Percentiles rank a stretch among this genome's conserved stretches.
phyloP scores from a whole-genome alignment of 2,888 invertebrate genomes.

The Drosophila koepferae region DNA sequence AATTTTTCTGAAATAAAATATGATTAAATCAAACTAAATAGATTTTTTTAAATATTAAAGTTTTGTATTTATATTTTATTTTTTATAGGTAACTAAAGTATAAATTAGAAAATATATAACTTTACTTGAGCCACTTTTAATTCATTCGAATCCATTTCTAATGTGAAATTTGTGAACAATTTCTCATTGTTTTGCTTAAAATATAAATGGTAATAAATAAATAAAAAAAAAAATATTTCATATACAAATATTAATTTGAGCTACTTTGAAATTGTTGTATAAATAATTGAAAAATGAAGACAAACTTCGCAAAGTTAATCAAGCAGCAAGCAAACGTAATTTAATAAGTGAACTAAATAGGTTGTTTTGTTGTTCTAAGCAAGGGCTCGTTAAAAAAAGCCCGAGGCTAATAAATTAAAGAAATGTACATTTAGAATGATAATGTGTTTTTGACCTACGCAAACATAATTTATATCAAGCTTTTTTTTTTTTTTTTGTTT shows the following conservation, averaged over 20 bases:
- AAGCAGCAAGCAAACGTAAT: background rate
- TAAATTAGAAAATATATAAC: too few species aligned
- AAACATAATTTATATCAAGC: background rate
- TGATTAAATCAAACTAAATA: too few species aligned
- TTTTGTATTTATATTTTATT: too few species aligned
- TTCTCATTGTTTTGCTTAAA: too few species aligned
- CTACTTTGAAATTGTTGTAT: background rate
- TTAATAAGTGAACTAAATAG: background rate
- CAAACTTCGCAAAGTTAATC: background rate
- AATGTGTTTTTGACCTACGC: conserved; percentile 1
- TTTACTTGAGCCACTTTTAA: too few species aligned
- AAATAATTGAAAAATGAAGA: background rate
- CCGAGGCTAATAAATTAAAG: conserved; percentile 5
- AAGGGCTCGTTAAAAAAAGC: background rate
- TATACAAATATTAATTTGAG: background rate
- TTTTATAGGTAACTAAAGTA: too few species aligned
- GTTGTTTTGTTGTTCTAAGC: background rate
- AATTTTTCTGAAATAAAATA: too few species aligned
- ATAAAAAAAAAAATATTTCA: too few species aligned
- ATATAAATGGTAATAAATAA: too few species aligned
- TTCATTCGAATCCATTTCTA: too few species aligned
- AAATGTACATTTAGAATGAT: background rate
- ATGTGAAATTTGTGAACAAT: too few species aligned
- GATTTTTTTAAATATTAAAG: too few species aligned
- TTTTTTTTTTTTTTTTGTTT: background rate